Evolutionary conservation across 2,888 invertebrate genomes (phyloP).

Genomic region (Rotaria socialis): DNA sequence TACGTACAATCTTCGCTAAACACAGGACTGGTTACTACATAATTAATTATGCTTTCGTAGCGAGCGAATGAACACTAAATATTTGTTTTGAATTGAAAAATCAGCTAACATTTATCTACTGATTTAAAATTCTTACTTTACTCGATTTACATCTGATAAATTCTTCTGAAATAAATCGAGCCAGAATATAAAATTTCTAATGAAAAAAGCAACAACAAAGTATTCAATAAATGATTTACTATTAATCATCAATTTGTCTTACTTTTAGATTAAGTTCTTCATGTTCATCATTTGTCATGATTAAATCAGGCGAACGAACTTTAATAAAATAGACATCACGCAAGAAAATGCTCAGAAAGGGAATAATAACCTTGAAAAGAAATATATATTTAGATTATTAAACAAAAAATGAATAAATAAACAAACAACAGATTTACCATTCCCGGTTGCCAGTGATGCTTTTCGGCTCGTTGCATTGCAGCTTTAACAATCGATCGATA

Average conservation of each 20-base stretch:
- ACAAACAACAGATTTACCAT: not conserved
- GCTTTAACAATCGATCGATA: slow-evolving; percentile 18
- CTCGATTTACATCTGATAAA: slow-evolving; percentile 25
- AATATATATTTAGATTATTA: not conserved
- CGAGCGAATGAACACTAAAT: slow-evolving; percentile 32
- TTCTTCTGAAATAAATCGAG: slow-evolving; percentile 23
- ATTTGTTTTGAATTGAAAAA: too few species aligned
- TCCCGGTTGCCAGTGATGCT: slow-evolving; percentile 11
- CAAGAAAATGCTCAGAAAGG: slow-evolving; percentile 25
- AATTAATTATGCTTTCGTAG: slow-evolving; percentile 35
- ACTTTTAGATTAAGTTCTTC: slow-evolving; percentile 23
- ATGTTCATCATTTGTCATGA: not conserved
- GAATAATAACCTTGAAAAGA: not conserved
- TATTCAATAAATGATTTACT: too few species aligned
- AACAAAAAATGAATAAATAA: not conserved
- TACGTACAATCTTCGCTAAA: slow-evolving; percentile 32
- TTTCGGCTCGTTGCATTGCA: slow-evolving; percentile 20
- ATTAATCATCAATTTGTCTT: not conserved
- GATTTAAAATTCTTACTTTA: not conserved
- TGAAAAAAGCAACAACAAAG: not conserved
- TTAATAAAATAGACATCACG: slow-evolving; percentile 35
- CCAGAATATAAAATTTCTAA: slow-evolving; percentile 20
- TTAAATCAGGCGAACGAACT: slow-evolving; percentile 24
- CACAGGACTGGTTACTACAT: slow-evolving; percentile 30
- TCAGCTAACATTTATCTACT: too few species aligned